Evolutionary conservation across 2,888 invertebrate species (phyloP).

Genomic region (Pecten maximus): DNA sequence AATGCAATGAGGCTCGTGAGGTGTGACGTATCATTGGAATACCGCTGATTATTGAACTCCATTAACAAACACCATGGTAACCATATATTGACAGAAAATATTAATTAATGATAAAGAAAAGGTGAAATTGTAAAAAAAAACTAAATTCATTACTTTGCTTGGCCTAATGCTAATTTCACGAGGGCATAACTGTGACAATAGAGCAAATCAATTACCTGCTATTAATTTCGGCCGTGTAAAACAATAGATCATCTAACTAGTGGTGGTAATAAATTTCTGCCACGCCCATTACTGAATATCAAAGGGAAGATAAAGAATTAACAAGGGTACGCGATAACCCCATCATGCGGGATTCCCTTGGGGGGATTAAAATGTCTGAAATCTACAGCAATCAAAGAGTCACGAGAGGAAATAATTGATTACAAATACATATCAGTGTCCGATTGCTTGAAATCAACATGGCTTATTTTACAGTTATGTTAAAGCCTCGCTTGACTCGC

Average conservation of each 20-base stretch:
- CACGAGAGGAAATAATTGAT: neutral
- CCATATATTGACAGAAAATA: too few relatives aligned
- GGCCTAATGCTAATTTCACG: slow-evolving; percentile 35
- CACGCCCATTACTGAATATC: neutral
- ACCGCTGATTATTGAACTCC: too few relatives aligned
- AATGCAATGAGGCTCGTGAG: too few relatives aligned
- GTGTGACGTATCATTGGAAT: too few relatives aligned
- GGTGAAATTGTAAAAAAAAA: neutral
- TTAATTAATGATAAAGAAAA: too few relatives aligned
- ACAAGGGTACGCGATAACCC: neutral
- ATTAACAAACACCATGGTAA: too few relatives aligned
- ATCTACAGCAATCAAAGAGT: neutral
- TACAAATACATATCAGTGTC: neutral
- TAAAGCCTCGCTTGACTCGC: too few relatives aligned
- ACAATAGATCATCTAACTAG: neutral
- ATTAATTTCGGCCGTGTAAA: slow-evolving; percentile 20
- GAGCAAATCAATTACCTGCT: slow-evolving; percentile 6
- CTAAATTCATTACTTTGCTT: neutral
- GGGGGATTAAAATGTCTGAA: neutral
- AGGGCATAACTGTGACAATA: slow-evolving; percentile 30
- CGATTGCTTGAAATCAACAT: neutral
- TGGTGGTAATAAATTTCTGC: slow-evolving; percentile 17
- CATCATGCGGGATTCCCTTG: neutral
- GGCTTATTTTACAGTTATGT: neutral
- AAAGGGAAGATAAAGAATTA: neutral